Evolutionary conservation across 2,797 vertebrate genomes (phyloP), one percentile per base, ranked within the genome.

Genomic region (Hyperoplus lanceolatus): DNA sequence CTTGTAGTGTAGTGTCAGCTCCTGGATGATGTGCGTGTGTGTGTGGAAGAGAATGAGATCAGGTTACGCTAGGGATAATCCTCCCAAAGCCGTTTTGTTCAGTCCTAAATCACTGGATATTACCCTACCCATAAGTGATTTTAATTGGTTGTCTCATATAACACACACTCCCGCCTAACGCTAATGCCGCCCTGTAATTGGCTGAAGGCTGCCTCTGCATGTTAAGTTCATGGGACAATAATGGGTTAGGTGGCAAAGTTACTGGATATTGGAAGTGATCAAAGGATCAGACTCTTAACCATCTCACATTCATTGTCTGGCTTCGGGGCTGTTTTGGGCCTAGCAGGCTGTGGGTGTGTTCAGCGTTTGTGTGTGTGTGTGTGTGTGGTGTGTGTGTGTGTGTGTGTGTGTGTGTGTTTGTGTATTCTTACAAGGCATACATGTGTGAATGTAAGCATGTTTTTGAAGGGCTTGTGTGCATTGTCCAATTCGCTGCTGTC

Each of bases 121-220:
- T 90, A 93, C 86, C 87, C 86, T 82, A 64, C 83, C 89, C 90
- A 91, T 94, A 96, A 95, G 92, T 95, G 91, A 95, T 95, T 96
- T 96, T 95, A 95, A 96, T 95, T 95, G 95, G 93, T 86, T 89
- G 91, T 95, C 94, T 95, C 92, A 87, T 90, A 90, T 95, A 90
- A 94, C 94, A 91, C 81, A 90, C 85, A 74, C 83, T 84, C 85
- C 91, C 78, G 87, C 88, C 90, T 86, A 86, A 89, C 64, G 72
- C 79, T 94, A 92, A 95, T 94, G 88, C 92, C 61, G 71, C 80
- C 80, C 93, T 90, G 86, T 93, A 90, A 92, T 92, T 90, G 87
- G 81, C 85, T 84, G 75, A 90, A 88, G 75, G 75, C 88, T 84
- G 85, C 92, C 89, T 92, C 83, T 93, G 84, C 74, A 92, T 92